Evolutionary conservation across 2,113 vertebrate species (phyloP).

Genomic region (Pseudolaguvia tuberculata): DNA sequence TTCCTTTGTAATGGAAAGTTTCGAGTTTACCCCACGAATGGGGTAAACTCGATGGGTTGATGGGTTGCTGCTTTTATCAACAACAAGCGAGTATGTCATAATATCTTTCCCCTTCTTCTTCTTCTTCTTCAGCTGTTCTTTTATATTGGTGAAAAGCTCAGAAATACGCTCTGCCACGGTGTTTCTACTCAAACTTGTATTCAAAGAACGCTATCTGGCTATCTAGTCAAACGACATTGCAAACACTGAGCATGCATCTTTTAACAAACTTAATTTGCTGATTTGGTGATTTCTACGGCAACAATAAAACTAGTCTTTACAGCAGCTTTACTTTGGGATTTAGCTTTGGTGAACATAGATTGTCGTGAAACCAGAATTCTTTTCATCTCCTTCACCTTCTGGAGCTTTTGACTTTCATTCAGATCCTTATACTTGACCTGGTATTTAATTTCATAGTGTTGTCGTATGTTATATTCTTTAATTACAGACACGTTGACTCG

Average conservation of each 20-base stretch:
- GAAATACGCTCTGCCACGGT: too few relatives aligned
- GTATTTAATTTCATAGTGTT: slow-evolving; percentile 24
- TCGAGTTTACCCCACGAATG: too few relatives aligned
- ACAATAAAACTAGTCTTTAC: slow-evolving; percentile 42
- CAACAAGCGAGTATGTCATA: background rate
- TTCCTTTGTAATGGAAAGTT: too few relatives aligned
- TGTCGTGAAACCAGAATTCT: background rate
- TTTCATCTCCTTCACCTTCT: slow-evolving; percentile 17
- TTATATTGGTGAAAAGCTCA: too few relatives aligned
- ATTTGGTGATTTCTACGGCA: slow-evolving; percentile 31
- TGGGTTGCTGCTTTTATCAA: too few relatives aligned
- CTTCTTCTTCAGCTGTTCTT: too few relatives aligned
- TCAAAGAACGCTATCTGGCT: background rate
- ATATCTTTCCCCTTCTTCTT: too few relatives aligned
- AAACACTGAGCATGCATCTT: slow-evolving; percentile 27
- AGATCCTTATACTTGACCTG: slow-evolving; percentile 14
- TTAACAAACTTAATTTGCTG: slow-evolving; percentile 25
- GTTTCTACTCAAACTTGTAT: background rate
- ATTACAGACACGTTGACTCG: too few relatives aligned
- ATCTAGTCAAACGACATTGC: background rate
- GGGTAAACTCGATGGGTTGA: too few relatives aligned
- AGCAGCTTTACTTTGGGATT: slow-evolving; percentile 33
- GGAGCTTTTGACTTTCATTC: background rate
- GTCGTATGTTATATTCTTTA: background rate
- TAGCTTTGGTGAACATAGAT: slow-evolving; percentile 26